Base-by-base conservation (phyloP, 2,797 vertebrate genomes). In the Pogonophryne albipinna region DNA sequence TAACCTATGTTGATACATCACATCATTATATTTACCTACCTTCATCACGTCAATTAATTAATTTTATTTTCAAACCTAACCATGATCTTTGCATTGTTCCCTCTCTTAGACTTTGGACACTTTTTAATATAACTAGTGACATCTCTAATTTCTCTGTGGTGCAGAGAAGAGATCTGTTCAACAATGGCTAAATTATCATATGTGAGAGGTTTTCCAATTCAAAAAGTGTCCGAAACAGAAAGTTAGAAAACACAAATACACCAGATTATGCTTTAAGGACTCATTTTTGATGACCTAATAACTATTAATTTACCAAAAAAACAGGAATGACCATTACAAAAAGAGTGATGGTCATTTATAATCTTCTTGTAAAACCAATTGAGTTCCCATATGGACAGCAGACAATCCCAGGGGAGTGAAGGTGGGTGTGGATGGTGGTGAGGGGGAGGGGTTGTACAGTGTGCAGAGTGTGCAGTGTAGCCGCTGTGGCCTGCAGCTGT, bases 401-500 rank as follows among this genome's bases (percentile, higher is more conserved):
- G 61, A 73, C 47, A 23, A 38, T 67, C 71, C 63, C 58, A 50
- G 52, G 66, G 4, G 20, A 52, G 60, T 34, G n/a, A 4, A 4
- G 1, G 19, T 67, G 77, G 51, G 62, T 63, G 57, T 83, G 69
- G 69, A 56, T 49, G 0, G 1, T 27, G 63, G 52, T 44, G 58
- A 31, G 16, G 3, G 6, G 4, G 44, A 16, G 59, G 20, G 42
- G 49, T 31, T 62, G 47, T 41, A 53, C 45, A 41, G 34, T 68
- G 44, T 53, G 44, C 55, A 58, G 79, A 58, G 19, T 47, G 66
- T 69, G 66, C 64, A 52, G 47, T 49, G 77, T 44, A 65, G 62
- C 65, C 23, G 14, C 69, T 71, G 74, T 56, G 34, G 62, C 76
- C 68, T 68, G 74, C 82, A 83, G 81, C 83, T 81, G 83, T 79